phyloP scores from a whole-genome alignment of 2,113 vertebrate genomes.

The Neogobius melanostomus region DNA sequence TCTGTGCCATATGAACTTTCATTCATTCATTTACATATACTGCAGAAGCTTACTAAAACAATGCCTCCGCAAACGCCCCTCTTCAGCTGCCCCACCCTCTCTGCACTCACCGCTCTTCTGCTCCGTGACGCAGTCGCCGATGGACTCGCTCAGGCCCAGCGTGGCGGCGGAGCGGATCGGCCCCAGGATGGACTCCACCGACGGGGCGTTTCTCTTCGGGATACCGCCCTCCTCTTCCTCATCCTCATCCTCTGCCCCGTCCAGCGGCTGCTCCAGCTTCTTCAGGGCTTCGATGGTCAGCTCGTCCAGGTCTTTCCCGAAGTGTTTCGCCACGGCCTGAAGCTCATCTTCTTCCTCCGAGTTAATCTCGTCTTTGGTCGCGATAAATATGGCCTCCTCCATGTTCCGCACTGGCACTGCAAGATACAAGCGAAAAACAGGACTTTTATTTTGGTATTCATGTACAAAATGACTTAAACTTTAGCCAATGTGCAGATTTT shows the following conservation, averaged over 20 bases:
- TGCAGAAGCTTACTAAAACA: too few species aligned
- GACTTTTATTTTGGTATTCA: too few species aligned
- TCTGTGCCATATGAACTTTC: too few species aligned
- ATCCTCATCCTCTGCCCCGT: not conserved
- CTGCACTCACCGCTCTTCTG: conserved; percentile 82
- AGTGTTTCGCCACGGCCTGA: conserved; percentile 85
- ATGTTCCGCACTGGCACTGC: conserved; percentile 29
- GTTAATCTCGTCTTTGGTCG: conserved; percentile 57
- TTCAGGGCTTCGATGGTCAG: conserved; percentile 61
- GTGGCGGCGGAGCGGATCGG: conserved; percentile 87
- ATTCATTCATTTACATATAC: too few species aligned
- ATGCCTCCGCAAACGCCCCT: too few species aligned
- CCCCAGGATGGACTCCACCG: conserved; percentile 86
- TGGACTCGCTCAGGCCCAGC: conserved; percentile 86
- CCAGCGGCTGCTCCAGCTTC: conserved; percentile 26
- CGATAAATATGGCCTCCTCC: not conserved
- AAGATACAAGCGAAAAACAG: not conserved
- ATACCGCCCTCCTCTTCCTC: conserved; percentile 23
- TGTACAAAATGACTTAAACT: too few species aligned
- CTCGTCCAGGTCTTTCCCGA: conserved; percentile 82
- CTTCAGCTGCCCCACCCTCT: conserved; percentile 43
- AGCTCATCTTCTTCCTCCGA: conserved; percentile 83
- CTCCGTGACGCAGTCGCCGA: conserved; percentile 76
- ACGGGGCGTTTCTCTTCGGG: conserved; percentile 48
- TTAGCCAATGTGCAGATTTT: not conserved